Base-by-base conservation (phyloP, 2,888 invertebrate genomes). In the Torymus tubicola region DNA sequence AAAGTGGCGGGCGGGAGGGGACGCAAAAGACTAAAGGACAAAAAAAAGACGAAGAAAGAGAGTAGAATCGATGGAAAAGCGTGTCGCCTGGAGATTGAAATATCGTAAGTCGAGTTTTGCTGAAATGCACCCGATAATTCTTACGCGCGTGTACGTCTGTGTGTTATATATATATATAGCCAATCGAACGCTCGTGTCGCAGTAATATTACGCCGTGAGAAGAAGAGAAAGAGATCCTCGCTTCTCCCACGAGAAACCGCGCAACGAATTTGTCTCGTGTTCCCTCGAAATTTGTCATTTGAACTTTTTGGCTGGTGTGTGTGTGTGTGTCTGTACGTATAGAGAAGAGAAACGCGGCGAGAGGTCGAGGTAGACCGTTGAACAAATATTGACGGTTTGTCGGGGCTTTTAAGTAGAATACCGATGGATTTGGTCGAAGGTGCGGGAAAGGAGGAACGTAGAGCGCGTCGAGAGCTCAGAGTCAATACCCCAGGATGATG, bases 31-130 rank as follows among this genome's bases (percentile, higher is more conserved):
- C 4, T 8, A 2, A 31, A 8, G 31, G 31, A 31, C 31, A 31
- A 31, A 31, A 31, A 31, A 31, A 31, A 31, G 31, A 31, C 31
- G 31, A 31, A 31, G 31, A 31, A 3, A 31, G 31, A 31, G 31
- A 31, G 31, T n/a, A 67, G 75, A 72, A 76, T 60, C 76, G 65
- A 80, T 70, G 42, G 52, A 18, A 60, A 70, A 75, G 21, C 65
- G 60, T 71, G 75, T 75, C 65, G 71, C 31, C 58, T 70, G 11
- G 58, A 80, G 70, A 80, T 80, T 80, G 75, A 75, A 75, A 80
- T 80, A 80, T 74, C 67, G 70, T 16, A 53, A 68, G 58, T 65
- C 31, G 60, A 68, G 55, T 31, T 31, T 31, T 31, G 31, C 31
- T 31, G 31, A 31, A 31, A 31, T 31, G 31, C 31, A 8, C 31